Percentiles rank a stretch among this genome's conserved stretches.
These are phyloP conservation scores for Sciaenops ocellatus DNA, from an alignment of 2,797 vertebrate genomes.

Conservation along the genomic window DNA sequence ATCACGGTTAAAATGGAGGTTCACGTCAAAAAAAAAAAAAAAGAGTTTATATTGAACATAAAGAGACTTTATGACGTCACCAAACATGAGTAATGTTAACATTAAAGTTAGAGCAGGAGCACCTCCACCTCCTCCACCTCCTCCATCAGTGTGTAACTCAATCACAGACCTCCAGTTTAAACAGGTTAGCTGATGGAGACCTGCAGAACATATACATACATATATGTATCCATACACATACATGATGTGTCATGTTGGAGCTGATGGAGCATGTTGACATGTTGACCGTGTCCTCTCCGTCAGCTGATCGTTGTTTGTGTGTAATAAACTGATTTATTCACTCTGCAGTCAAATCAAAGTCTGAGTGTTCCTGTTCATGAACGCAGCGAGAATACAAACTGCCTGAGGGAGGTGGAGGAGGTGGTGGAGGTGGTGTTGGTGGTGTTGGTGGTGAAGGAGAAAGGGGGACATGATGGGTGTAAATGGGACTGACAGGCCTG, in stretches of 20 bases:
- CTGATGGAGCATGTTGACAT: background rate
- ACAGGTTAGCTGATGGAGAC: background rate
- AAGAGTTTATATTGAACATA: too few species aligned
- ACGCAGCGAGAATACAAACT: slow-evolving; percentile 23
- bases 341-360: background rate
- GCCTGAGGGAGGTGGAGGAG: slow-evolving; percentile 31
- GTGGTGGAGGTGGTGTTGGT: too few species aligned
- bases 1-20: too few species aligned
- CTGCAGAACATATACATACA: too few species aligned
- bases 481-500: slow-evolving; percentile 68
- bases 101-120: too few species aligned
- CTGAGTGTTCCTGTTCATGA: slow-evolving; percentile 19
- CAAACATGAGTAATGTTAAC: too few species aligned
- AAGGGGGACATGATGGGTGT: slow-evolving; percentile 48
- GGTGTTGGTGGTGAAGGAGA: slow-evolving; percentile 1
- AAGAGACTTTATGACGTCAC: too few species aligned
- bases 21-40: too few species aligned
- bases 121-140: too few species aligned
- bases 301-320: slow-evolving; percentile 26
- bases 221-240: too few species aligned
- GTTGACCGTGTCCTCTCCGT: background rate
- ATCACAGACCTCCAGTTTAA: background rate
- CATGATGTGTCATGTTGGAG: too few species aligned
- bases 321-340: slow-evolving; percentile 20
- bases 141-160: too few species aligned